Evolutionary conservation across 1,140 invertebrate genomes (phyloP).

Genomic region (Homalodisca vitripennis): DNA sequence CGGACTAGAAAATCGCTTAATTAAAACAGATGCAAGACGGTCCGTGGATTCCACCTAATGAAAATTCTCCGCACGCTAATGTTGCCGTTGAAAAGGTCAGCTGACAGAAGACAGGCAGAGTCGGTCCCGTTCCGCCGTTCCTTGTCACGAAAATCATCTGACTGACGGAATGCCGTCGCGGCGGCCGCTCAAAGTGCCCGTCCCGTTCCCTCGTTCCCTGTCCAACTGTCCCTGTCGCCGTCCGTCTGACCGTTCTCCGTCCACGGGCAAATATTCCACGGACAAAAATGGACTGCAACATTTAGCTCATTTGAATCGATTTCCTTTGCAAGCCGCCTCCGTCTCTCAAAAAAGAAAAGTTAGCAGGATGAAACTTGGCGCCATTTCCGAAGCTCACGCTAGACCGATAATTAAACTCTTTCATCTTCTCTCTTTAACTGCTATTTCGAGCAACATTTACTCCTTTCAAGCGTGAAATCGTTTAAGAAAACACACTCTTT

Average conservation of each 20-base stretch:
- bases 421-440: neutral
- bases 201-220: no score
- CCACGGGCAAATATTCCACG: neutral
- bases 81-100: constrained; percentile 12
- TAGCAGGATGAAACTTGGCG: no score
- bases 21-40: neutral
- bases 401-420: neutral
- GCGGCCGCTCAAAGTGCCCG: no score
- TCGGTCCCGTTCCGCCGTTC: constrained; percentile 3
- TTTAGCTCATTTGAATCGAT: constrained; percentile 13
- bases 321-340: neutral
- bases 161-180: constrained; percentile 9
- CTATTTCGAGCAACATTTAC: neutral
- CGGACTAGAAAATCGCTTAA: constrained; percentile 7
- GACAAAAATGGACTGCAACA: constrained; percentile 15
- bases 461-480: neutral
- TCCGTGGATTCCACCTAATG: constrained; percentile 11
- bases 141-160: constrained; percentile 7
- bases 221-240: no score
- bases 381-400: neutral
- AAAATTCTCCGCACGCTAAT: constrained; percentile 15
- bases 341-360: no score
- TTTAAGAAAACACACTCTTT: neutral
- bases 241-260: neutral
- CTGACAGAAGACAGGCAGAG: neutral